Evolutionary conservation across 2,888 invertebrate species (phyloP).

Genomic region (Sialis fuliginosa): DNA sequence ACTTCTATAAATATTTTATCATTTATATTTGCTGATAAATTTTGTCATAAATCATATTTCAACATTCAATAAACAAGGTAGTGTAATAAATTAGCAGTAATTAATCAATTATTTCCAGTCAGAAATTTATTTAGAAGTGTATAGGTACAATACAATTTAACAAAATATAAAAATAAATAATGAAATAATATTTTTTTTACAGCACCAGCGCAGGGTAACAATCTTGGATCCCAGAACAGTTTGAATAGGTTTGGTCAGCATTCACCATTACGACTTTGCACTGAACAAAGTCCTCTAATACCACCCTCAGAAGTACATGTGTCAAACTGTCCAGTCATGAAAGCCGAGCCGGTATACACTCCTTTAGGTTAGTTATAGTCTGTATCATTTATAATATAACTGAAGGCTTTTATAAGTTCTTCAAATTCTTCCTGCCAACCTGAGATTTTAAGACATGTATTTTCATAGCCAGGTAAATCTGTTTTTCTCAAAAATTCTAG

Average conservation of each 20-base stretch:
- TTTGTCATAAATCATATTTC: too few species aligned
- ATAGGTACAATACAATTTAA: constrained; percentile 10
- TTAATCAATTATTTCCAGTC: constrained; percentile 3
- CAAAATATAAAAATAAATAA: constrained; percentile 10
- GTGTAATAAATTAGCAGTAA: too few species aligned
- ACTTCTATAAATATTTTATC: too few species aligned
- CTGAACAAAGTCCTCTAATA: constrained; percentile 31
- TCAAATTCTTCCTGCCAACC: too few species aligned
- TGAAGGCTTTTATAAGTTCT: too few species aligned
- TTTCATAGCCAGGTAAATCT: too few species aligned
- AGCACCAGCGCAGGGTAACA: background rate
- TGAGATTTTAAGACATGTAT: too few species aligned
- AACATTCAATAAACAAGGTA: too few species aligned
- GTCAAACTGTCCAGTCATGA: constrained; percentile 51
- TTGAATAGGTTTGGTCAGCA: constrained; percentile 1
- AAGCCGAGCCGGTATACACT: constrained; percentile 60
- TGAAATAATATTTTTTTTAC: constrained; percentile 8
- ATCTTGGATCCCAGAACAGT: background rate
- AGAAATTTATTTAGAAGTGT: constrained; percentile 10
- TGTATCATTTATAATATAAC: too few species aligned
- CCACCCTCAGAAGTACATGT: constrained; percentile 59
- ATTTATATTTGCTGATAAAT: too few species aligned
- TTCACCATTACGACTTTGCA: constrained; percentile 2
- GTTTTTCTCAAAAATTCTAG: too few species aligned
- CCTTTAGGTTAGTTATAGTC: constrained; percentile 39